Base-by-base conservation (phyloP, 2,888 invertebrate species). In the Amphipoea oculea region DNA sequence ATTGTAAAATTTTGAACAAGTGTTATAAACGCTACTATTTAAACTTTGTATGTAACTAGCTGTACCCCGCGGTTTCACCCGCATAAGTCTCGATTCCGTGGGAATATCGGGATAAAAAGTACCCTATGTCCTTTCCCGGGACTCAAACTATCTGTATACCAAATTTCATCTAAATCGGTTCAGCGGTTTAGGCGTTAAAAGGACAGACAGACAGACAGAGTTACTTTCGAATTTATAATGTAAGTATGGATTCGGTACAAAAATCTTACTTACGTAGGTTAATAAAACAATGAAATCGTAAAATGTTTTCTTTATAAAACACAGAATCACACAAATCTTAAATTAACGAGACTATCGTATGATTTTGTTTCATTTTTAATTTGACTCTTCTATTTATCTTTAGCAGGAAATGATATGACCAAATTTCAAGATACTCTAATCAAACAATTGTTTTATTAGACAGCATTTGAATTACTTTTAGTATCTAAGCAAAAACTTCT, bases 371-470 rank as follows among this genome's bases (percentile, higher is more conserved):
- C 54, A 66, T 23, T 66, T 75, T 73, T 48, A 60, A 14, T 63
- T 71, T 73, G 67, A 65, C 73, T 54, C 51, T n/a, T 66, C 36
- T 40, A 29, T 72, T 63, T 63, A 71, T 68, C 48, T 54, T 36
- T 29, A 14, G 62, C 5, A 51, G 11, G 14, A 57, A 57, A 63
- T 11, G 54, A 51, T 77, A 60, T 63, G 29, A 66, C 11, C 12
- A 83, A 83, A 63, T 72, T 82, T 86, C 76, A 75, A 75, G 12
- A 86, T 12, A 73, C 76, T 73, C 6, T n/a, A 2, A 62, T 74
- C 23, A 68, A 51, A 45, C 4, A 45, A 23, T 54, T n/a, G 12
- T 68, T 42, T 63, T 48, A 9, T 6, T 51, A 23, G 12, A 60
- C 9, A 48, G 4, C 4, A 40, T n/a, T 81, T 23, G 9, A 29